Evolutionary conservation across 2,888 invertebrate species (phyloP), one percentile per base, ranked within the genome.

Genomic region (Alloscopus bannaensis): DNA sequence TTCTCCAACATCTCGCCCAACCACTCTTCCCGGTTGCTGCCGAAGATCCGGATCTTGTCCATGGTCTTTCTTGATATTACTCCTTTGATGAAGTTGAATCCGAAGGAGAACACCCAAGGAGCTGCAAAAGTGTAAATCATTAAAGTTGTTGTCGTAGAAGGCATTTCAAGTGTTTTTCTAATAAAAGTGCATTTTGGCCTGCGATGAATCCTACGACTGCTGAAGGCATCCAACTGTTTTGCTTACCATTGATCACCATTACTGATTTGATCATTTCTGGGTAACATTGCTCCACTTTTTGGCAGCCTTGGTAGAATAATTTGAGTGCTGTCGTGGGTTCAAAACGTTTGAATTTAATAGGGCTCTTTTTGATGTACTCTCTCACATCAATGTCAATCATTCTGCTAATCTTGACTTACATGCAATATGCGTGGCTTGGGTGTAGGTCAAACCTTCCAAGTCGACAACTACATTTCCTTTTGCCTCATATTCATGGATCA

Each of bases 41-140:
- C 78, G 22, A 31, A 71, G 18, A 79, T 79, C 3, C 36, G 13
- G 40, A 79, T 79, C 40, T 79, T 79, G 16, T 72, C 71, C 71
- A 72, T 71, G 1, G 78, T 79, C 16, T 40, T 71, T 22, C 60
- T 57, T n/a, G 65, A 29, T 18, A 79, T 66, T 22, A 72, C 66
- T 13, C 65, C 40, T 22, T 79, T 79, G 42, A 79, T 57, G 29
- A 79, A 66, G 20, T 59, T 79, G 36, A 55, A 79, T n/a, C 78
- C 78, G n/a, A 79, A 47, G 0, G 71, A 60, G 55, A 79, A 79
- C 4, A 79, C 66, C 78, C 71, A 79, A n/a, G 78, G 78, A 45
- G 78, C 78, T 79, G 29, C 31, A 45, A 72, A n/a, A n/a, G n/a
- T n/a, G n/a, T 22, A 24, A 47, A 50, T 26, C 28, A 52, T 22